phyloP scores from a whole-genome alignment of 2,113 vertebrate genomes.

The Hydrolagus affinis region DNA sequence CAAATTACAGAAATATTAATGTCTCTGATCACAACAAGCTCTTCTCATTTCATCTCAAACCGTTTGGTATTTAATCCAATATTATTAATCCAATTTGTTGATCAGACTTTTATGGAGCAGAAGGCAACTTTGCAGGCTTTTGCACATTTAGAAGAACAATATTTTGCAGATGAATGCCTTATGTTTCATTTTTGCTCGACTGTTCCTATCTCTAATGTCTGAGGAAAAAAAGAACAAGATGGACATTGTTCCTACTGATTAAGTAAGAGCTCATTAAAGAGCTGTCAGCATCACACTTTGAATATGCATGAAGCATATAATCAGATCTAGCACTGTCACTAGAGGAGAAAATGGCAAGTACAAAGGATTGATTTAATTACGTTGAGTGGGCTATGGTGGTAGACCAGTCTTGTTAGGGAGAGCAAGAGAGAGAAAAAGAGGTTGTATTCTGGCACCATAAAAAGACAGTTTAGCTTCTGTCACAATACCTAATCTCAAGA shows the following conservation, averaged over 20 bases:
- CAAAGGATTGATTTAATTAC: constrained; percentile 98
- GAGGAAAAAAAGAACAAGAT: constrained; percentile 82
- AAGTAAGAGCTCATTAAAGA: constrained; percentile 98
- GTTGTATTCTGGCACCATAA: constrained; percentile 73
- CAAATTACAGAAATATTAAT: constrained; percentile 63
- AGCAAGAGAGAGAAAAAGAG: constrained; percentile 63
- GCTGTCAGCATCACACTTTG: constrained; percentile 81
- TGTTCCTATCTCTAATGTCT: constrained; percentile 74
- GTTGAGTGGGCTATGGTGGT: constrained; percentile 80
- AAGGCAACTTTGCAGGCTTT: constrained; percentile 80
- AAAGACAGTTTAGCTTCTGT: constrained; percentile 81
- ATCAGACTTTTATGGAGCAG: constrained; percentile 87
- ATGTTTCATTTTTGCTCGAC: constrained; percentile 70
- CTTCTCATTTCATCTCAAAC: constrained; percentile 86
- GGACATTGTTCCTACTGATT: constrained; percentile 95
- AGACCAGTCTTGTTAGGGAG: constrained; percentile 76
- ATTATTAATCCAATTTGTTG: constrained; percentile 98
- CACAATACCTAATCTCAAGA: constrained; percentile 80
- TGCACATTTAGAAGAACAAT: constrained; percentile 81
- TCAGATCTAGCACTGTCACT: constrained; percentile 81
- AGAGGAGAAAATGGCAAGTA: constrained; percentile 79
- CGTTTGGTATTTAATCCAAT: constrained; percentile 98
- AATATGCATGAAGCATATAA: constrained; percentile 97
- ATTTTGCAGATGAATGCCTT: constrained; percentile 77
- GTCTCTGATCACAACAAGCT: constrained; percentile 82